Evolutionary conservation across 1,140 invertebrate genomes (phyloP), one percentile per base, ranked within the genome.

Genomic region (Drosophila eugracilis): DNA sequence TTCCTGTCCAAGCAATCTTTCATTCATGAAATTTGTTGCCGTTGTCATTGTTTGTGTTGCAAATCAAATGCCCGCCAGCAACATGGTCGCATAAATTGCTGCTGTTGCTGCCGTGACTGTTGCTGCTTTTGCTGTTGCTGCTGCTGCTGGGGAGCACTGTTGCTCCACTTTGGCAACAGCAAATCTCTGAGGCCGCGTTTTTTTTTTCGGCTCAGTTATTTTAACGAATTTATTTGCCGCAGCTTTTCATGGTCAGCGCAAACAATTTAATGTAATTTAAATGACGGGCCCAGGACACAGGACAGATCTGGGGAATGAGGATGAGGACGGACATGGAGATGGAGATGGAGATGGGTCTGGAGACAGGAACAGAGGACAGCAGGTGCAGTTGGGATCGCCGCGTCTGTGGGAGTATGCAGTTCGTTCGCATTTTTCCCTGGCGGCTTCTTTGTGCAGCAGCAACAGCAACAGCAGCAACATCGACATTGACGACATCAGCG

Each of bases 181-280:
- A 81, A 86, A 85, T 85, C 81, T 85, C 49, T 63, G 32, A 53
- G 69, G 54, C 70, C 32, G 65, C 36, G 45, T 59, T 59, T 24
- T 44, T 49, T 55, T 78, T 75, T 71, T 73, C 36, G 62, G 76
- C 77, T 88, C 86, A 88, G 83, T 88, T 88, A 88, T 86, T 90
- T 90, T 86, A 90, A 90, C 86, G 86, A 90, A 90, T 90, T 90
- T 90, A 90, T 90, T 90, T 90, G 86, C 81, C 73, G 72, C 78
- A 75, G 75, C 86, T 69, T 89, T 89, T 80, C 80, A 85, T 89
- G 76, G 78, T 89, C 85, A 85, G 76, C 77, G 79, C 89, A 90
- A 74, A 90, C 84, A 90, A 90, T 90, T 90, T 90, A 90, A 90
- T 90, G 89, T 90, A 90, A 90, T 90, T 90, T 90, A 90, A 90